These are phyloP conservation scores for Leptoclinus maculatus DNA, from an alignment of 2,797 vertebrate species.

Conservation along the genomic window DNA sequence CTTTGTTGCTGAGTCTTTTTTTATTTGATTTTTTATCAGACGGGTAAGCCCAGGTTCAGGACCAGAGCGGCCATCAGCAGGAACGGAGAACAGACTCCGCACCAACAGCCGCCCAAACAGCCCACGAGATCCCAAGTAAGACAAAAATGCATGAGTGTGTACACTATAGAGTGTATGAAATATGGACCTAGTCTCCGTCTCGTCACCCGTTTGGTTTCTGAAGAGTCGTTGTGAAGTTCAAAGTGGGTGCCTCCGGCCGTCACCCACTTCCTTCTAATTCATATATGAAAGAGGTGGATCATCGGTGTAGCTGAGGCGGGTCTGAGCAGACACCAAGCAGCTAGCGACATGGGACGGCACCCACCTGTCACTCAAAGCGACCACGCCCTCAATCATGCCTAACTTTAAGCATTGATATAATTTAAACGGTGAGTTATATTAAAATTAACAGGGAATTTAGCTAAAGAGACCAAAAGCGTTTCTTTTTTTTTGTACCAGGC, in stretches of 20 bases:
- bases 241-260: not conserved
- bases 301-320: not conserved
- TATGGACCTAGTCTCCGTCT: not conserved
- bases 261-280: too few species aligned
- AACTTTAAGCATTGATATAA: not conserved
- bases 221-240: not conserved
- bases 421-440: not conserved
- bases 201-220: not conserved
- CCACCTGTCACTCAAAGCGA: not conserved
- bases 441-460: not conserved
- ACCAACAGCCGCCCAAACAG: conserved; percentile 84
- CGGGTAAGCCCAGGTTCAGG: conserved; percentile 79
- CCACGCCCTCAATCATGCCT: not conserved
- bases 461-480: not conserved
- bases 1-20: not conserved
- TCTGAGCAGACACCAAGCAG: not conserved
- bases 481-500: not conserved
- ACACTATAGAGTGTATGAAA: not conserved
- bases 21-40: conserved; percentile 50
- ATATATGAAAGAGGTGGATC: not conserved
- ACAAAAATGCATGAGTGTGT: not conserved
- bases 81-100: conserved; percentile 78
- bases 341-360: not conserved
- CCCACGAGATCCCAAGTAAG: conserved; percentile 84
- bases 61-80: conserved; percentile 76